These are phyloP conservation scores for Bombus turneri DNA, from an alignment of 1,140 invertebrate genomes.

Conservation along the genomic window DNA sequence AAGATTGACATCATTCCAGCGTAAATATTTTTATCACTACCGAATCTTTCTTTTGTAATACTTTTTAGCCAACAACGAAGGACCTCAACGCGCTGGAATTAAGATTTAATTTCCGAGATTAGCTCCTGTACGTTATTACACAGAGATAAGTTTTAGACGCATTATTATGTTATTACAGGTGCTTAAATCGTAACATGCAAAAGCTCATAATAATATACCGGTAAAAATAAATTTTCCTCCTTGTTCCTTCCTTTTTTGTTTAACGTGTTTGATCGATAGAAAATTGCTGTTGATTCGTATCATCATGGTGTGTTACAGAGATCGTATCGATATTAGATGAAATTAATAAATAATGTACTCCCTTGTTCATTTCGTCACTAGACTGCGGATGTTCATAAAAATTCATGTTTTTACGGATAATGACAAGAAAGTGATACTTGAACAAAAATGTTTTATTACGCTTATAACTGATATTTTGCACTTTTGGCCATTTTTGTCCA, in stretches of 20 bases:
- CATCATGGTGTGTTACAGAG: background rate
- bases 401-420: background rate
- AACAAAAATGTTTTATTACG: too few relatives aligned
- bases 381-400: background rate
- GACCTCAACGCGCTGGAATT: background rate
- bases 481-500: too few relatives aligned
- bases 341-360: background rate
- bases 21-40: conserved; percentile 16
- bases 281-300: background rate
- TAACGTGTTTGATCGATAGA: conserved; percentile 6
- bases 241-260: background rate
- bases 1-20: background rate
- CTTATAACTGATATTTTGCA: too few relatives aligned
- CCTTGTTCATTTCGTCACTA: too few relatives aligned
- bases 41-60: background rate
- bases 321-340: background rate
- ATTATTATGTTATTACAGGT: conserved; percentile 50
- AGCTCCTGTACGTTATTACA: conserved; percentile 16
- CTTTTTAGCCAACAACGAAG: background rate
- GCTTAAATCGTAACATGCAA: conserved; percentile 18
- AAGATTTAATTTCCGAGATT: conserved; percentile 47
- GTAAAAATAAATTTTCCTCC: background rate
- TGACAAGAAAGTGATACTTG: too few relatives aligned
- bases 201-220: conserved; percentile 13
- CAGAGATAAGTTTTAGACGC: conserved; percentile 40